phyloP scores from a whole-genome alignment of 2,113 vertebrate species.

The Hippocampus comes region DNA sequence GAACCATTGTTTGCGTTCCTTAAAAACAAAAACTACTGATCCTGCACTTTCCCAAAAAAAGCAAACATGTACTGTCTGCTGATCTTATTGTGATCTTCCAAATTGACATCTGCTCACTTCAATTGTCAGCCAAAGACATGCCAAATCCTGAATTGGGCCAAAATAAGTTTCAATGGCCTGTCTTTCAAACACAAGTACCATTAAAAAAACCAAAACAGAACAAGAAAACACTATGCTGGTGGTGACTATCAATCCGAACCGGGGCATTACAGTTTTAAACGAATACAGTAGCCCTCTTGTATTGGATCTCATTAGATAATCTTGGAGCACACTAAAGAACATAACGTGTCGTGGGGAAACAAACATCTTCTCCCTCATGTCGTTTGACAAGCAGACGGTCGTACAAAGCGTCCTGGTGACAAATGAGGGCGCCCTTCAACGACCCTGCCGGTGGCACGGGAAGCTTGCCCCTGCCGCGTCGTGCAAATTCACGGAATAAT shows the following conservation, averaged over 20 bases:
- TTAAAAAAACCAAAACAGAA: too few relatives aligned
- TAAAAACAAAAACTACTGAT: too few relatives aligned
- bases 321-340: neutral
- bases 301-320: neutral
- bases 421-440: slow-evolving; percentile 51
- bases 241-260: neutral
- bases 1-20: too few relatives aligned
- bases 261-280: neutral
- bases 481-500: slow-evolving; percentile 59
- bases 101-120: too few relatives aligned
- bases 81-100: too few relatives aligned
- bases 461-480: slow-evolving; percentile 29
- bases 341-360: slow-evolving; percentile 46
- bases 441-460: slow-evolving; percentile 51
- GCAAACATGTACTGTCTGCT: too few relatives aligned
- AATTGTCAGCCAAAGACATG: too few relatives aligned
- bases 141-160: too few relatives aligned
- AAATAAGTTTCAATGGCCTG: too few relatives aligned
- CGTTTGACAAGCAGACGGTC: slow-evolving; percentile 45
- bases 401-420: slow-evolving; percentile 52
- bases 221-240: neutral
- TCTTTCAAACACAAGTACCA: too few relatives aligned
- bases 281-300: neutral
- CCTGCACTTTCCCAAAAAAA: too few relatives aligned
- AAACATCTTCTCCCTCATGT: slow-evolving; percentile 56